Evolutionary conservation across 1,140 invertebrate species (phyloP).

Genomic region (Ridgeia piscesae): DNA sequence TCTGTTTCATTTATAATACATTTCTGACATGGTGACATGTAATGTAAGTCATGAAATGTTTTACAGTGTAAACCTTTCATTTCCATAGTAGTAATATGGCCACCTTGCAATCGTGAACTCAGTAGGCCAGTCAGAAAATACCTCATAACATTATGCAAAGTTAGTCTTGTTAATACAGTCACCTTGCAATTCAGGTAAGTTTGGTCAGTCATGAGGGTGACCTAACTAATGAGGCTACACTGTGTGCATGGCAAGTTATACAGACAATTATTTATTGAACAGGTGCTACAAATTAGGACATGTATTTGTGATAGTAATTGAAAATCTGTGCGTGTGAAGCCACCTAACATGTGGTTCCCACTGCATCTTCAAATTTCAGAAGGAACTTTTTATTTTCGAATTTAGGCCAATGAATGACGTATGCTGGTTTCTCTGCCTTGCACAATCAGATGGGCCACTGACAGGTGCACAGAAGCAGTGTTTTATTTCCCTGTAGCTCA

Average conservation of each 20-base stretch:
- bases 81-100: too few relatives aligned
- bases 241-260: too few relatives aligned
- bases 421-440: background rate
- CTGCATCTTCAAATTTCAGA: background rate
- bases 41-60: background rate
- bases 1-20: too few relatives aligned
- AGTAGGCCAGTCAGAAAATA: too few relatives aligned
- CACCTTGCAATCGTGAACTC: too few relatives aligned
- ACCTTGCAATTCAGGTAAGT: too few relatives aligned
- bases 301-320: background rate
- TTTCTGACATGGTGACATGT: background rate
- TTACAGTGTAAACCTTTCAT: background rate
- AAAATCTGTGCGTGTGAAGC: background rate
- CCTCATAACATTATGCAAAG: too few relatives aligned
- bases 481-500: background rate
- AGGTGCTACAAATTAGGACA: background rate
- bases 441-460: background rate
- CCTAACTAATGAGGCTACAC: too few relatives aligned
- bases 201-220: too few relatives aligned
- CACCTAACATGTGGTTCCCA: too few relatives aligned
- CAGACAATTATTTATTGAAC: too few relatives aligned
- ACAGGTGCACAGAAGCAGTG: background rate
- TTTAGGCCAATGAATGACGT: background rate
- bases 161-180: too few relatives aligned
- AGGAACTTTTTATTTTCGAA: background rate